These are phyloP conservation scores for Machaerirhynchus nigripectus DNA, from an alignment of 2,113 vertebrate genomes.

Conservation along the genomic window DNA sequence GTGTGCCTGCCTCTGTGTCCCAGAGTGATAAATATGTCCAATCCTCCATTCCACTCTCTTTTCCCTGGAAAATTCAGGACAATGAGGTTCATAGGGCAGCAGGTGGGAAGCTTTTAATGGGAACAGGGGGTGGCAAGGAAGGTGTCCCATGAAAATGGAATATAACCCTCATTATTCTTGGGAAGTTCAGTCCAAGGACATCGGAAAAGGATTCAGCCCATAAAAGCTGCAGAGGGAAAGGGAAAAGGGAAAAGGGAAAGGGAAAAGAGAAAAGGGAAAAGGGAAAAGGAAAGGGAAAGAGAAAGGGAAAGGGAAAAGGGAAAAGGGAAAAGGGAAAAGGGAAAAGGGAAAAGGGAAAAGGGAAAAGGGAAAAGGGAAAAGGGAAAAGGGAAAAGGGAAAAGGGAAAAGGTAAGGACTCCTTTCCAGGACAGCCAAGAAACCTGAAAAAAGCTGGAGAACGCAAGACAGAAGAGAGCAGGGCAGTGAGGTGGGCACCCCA, in stretches of 20 bases:
- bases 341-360: too few relatives aligned
- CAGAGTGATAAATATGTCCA: not conserved
- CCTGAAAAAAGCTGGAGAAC: not conserved
- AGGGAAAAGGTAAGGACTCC: not conserved
- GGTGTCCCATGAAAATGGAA: not conserved
- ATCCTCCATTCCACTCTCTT: not conserved
- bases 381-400: too few relatives aligned
- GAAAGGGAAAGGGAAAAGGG: too few relatives aligned
- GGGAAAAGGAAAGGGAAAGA: too few relatives aligned
- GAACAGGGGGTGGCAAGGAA: not conserved
- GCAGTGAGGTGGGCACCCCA: not conserved
- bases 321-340: too few relatives aligned
- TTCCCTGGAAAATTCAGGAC: not conserved
- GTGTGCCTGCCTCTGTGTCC: accelerated
- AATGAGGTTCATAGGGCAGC: not conserved
- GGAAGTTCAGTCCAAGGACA: not conserved
- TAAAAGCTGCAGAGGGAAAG: not conserved
- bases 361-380: too few relatives aligned
- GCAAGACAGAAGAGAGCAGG: not conserved
- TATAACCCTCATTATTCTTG: not conserved
- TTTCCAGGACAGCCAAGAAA: not conserved
- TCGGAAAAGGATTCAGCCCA: not conserved
- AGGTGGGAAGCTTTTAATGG: not conserved
- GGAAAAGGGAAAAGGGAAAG: not conserved
- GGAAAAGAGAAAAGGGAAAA: too few relatives aligned